Evolutionary conservation across 1,140 invertebrate species (phyloP), one percentile per base, ranked within the genome.

Genomic region (Dinoponera quadriceps): DNA sequence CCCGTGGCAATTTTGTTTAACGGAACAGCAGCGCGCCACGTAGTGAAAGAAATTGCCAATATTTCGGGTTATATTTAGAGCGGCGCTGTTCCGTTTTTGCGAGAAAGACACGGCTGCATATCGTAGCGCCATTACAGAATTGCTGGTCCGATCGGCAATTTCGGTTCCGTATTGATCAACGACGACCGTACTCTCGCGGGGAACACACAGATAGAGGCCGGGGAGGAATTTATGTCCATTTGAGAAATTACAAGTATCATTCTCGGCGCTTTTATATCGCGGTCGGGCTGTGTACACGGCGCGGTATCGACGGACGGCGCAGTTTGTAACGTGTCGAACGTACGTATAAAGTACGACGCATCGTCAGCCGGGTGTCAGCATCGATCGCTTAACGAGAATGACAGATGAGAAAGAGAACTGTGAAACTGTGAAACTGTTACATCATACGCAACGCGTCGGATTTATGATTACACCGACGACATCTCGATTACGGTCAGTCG

Each of bases 101-200:
- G 59, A 25, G 20, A 18, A 83, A 86, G 73, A 63, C 48, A 86
- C 51, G 27, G 25, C 38, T 18, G 55, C 72, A 73, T 77, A 84
- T 84, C 74, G 68, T 87, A 85, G 62, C 63, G 29, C 85, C 51
- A 88, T 86, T 86, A 88, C 44, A 68, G 54, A 59, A 88, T 87
- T 87, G 80, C 77, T 85, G 65, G n/a, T 49, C 18, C 54, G 55
- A 48, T 68, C 59, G 51, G 59, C 65, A 49, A 72, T 60, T 65
- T 59, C 5, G 22, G 68, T 63, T 83, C 48, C 18, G 25, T 48
- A 59, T 81, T 59, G 49, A n/a, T 62, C 78, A 87, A 59, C 59
- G 68, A 85, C 69, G 65, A n/a, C n/a, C n/a, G n/a, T n/a, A n/a
- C 57, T 33, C 18, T 66, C 3, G 38, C 38, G 38, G 38, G 38